These are phyloP conservation scores for Digitonthophagus gazella DNA, from an alignment of 2,888 invertebrate species.

Conservation along the genomic window DNA sequence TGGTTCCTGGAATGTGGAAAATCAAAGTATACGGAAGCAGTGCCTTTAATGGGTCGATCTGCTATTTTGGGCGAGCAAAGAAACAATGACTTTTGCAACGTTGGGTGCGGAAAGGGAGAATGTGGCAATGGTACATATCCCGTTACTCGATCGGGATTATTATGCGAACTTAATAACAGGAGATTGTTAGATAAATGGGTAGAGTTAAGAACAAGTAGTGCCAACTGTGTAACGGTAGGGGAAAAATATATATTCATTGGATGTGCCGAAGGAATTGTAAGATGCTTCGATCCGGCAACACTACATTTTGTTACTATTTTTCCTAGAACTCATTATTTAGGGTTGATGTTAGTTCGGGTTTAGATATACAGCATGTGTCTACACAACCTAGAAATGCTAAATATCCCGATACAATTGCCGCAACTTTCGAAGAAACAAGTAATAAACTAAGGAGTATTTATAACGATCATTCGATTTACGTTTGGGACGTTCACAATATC, in stretches of 20 bases:
- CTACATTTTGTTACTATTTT: conserved; percentile 87
- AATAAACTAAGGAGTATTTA: conserved; percentile 90
- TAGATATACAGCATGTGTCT: conserved; percentile 83
- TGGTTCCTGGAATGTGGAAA: conserved; percentile 95
- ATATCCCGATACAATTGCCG: conserved; percentile 92
- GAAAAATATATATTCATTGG: conserved; percentile 88
- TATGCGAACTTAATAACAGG: conserved; percentile 95
- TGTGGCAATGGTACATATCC: conserved; percentile 87
- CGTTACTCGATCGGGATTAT: conserved; percentile 87
- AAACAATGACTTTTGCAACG: conserved; percentile 97
- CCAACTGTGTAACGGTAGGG: conserved; percentile 89
- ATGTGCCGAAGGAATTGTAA: conserved; percentile 91
- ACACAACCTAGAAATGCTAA: conserved; percentile 75
- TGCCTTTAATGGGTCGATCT: conserved; percentile 90
- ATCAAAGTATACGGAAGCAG: conserved; percentile 88
- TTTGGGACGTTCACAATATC: conserved; percentile 94
- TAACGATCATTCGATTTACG: conserved; percentile 94
- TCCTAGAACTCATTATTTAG: conserved; percentile 87
- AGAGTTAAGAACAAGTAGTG: conserved; percentile 73
- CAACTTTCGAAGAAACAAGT: conserved; percentile 83
- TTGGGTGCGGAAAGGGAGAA: conserved; percentile 84
- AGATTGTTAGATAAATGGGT: conserved; percentile 93
- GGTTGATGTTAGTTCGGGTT: conserved; percentile 88
- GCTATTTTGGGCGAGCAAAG: conserved; percentile 96
- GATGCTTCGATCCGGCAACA: conserved; percentile 81